Evolutionary conservation across 2,888 invertebrate species (phyloP).

Genomic region (Agonopterix arenella): DNA sequence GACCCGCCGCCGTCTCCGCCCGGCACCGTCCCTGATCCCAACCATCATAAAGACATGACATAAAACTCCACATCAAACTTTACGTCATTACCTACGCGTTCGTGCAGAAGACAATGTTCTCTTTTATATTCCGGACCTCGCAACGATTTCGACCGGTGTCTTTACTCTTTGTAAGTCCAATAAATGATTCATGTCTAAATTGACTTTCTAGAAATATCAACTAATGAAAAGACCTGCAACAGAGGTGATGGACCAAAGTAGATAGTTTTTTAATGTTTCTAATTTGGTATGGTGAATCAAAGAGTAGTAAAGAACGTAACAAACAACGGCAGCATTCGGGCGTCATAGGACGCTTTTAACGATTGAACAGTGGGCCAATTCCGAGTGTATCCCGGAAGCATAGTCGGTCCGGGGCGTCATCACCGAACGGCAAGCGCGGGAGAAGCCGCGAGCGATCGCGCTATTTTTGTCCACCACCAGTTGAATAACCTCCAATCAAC

Average conservation of each 20-base stretch:
- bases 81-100: constrained; percentile 29
- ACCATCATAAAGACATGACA: constrained; percentile 32
- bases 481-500: constrained; percentile 77
- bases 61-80: constrained; percentile 40
- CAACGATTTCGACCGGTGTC: no score
- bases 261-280: no score
- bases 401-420: constrained; percentile 26
- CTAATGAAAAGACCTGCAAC: no score
- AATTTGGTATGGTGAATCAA: no score
- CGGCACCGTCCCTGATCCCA: constrained; percentile 32
- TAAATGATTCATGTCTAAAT: no score
- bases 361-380: constrained; percentile 34
- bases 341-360: constrained; percentile 14
- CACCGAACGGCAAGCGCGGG: constrained; percentile 27
- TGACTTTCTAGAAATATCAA: no score
- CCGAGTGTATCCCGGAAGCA: constrained; percentile 55
- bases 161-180: no score
- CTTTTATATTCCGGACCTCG: constrained; percentile 22
- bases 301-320: constrained; percentile 8
- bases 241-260: no score
- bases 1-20: constrained; percentile 38
- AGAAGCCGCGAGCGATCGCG: constrained; percentile 52
- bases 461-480: constrained; percentile 71
- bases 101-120: constrained; percentile 31
- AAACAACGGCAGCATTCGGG: constrained; percentile 2